phyloP scores from a whole-genome alignment of 1,140 invertebrate species.

The Drosophila sp. region DNA sequence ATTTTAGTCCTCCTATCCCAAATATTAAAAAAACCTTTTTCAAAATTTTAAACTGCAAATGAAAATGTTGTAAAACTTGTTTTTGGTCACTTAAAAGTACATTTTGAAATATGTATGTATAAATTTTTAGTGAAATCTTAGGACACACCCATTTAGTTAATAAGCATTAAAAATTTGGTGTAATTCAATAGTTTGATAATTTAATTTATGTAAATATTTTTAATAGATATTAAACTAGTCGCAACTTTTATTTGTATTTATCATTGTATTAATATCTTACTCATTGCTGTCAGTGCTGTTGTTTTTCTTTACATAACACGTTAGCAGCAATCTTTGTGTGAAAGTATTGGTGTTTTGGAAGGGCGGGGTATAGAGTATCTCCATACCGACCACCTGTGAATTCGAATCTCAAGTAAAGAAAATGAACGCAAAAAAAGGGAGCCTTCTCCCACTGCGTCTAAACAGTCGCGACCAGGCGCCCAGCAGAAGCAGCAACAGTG shows the following conservation, averaged over 20 bases:
- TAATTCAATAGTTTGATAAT: constrained; percentile 51
- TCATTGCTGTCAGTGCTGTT: constrained; percentile 4
- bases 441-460: constrained; percentile 29
- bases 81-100: too few relatives aligned
- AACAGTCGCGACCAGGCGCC: constrained; percentile 53
- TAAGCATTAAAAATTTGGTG: background rate
- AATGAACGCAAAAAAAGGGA: background rate
- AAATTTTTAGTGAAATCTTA: too few relatives aligned
- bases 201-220: constrained; percentile 65
- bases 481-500: constrained; percentile 33
- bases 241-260: constrained; percentile 40
- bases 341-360: background rate
- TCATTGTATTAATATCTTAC: constrained; percentile 23
- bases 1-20: too few relatives aligned
- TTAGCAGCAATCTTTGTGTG: constrained; percentile 30
- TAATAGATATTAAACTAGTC: constrained; percentile 44
- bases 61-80: too few relatives aligned
- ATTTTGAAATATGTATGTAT: too few relatives aligned
- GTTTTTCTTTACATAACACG: constrained; percentile 68
- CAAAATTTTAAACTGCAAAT: too few relatives aligned
- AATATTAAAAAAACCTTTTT: too few relatives aligned
- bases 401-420: background rate
- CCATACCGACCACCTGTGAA: constrained; percentile 1
- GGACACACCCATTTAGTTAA: background rate
- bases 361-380: background rate